Conservation (phyloP, 2,888 invertebrate genomes). For the Laspeyria flexula region DNA sequence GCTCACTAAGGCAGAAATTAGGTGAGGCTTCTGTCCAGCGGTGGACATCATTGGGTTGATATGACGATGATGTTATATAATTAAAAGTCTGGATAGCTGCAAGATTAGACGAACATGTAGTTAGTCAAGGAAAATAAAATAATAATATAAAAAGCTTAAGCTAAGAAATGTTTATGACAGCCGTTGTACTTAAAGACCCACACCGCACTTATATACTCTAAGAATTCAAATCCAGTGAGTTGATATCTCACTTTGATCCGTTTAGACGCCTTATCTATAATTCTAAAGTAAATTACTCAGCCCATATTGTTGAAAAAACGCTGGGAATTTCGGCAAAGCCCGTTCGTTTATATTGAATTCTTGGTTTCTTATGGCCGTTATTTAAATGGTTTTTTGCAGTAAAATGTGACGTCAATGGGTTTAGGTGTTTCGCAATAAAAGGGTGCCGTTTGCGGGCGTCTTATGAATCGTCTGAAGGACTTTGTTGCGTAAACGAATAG, state of each 20-base stretch:
- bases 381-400: not conserved
- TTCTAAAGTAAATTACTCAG: constrained; percentile 31
- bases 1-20: too few relatives aligned
- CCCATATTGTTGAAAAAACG: constrained; percentile 24
- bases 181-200: constrained; percentile 2
- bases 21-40: too few relatives aligned
- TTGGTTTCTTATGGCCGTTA: constrained; percentile 5
- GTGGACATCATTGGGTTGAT: too few relatives aligned
- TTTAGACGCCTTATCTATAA: constrained; percentile 27
- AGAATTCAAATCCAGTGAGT: constrained; percentile 14
- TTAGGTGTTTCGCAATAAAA: not conserved
- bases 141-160: not conserved
- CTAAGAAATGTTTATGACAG: constrained; percentile 11
- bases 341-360: constrained; percentile 19
- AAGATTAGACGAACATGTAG: too few relatives aligned
- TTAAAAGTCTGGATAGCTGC: too few relatives aligned
- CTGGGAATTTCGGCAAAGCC: constrained; percentile 10
- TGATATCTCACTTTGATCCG: constrained; percentile 34
- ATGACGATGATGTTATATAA: too few relatives aligned
- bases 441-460: not conserved
- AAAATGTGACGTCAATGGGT: not conserved
- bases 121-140: too few relatives aligned
- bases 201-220: constrained; percentile 7
- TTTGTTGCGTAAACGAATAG: not conserved
- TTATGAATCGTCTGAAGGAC: not conserved